phyloP scores from a whole-genome alignment of 2,797 vertebrate species.

The Microhierax caerulescens region DNA sequence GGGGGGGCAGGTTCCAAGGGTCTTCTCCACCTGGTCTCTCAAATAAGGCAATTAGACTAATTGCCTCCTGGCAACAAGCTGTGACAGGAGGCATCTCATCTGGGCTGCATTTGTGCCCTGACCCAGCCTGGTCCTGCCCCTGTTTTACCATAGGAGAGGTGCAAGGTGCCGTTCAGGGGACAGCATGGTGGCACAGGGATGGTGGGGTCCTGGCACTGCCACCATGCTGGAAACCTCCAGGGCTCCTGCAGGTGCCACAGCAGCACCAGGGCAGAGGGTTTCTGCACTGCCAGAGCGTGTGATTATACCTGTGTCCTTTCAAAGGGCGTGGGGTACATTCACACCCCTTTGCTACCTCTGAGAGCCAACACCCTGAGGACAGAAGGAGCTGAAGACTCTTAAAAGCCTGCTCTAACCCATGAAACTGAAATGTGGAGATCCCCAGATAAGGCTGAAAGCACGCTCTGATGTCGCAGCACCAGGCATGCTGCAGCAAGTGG shows the following conservation, averaged over 20 bases:
- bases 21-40: not conserved
- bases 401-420: not conserved
- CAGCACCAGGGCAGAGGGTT: not conserved
- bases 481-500: rapidly evolving
- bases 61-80: not conserved
- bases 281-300: not conserved
- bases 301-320: rapidly evolving
- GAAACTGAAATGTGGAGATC: not conserved
- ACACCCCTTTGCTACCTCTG: rapidly evolving
- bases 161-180: not conserved
- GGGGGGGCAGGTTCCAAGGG: not conserved
- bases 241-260: not conserved
- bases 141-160: not conserved
- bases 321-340: rapidly evolving
- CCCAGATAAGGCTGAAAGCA: rapidly evolving
- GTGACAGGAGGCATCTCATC: not conserved
- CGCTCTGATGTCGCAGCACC: not conserved
- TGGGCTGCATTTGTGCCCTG: not conserved
- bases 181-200: not conserved
- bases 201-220: not conserved
- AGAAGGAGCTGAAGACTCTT: not conserved
- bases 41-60: not conserved
- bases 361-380: not conserved
- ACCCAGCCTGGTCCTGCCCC: not conserved
- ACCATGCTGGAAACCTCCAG: not conserved